Percentiles rank a stretch among this genome's conserved stretches.
phyloP scores from a whole-genome alignment of 2,113 vertebrate genomes.

The Boulengeromyrus knoepffleri region DNA sequence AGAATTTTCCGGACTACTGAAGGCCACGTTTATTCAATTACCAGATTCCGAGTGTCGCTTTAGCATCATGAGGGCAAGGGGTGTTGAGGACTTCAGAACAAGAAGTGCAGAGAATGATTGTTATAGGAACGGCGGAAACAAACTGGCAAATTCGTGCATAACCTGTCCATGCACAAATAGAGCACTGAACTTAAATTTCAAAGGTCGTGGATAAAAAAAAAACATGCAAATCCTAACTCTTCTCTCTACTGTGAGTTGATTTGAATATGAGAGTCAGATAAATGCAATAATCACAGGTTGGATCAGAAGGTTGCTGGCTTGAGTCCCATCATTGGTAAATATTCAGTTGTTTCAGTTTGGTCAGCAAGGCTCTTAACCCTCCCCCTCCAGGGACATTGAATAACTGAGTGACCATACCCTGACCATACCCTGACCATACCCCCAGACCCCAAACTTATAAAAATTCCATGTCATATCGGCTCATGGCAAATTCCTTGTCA shows the following conservation, averaged over 20 bases:
- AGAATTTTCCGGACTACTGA: neutral
- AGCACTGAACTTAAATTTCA: neutral
- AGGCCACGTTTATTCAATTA: neutral
- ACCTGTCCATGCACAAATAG: neutral
- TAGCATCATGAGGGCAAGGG: neutral
- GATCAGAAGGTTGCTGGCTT: neutral
- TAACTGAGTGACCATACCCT: neutral
- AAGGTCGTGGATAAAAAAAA: neutral
- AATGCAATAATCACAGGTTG: neutral
- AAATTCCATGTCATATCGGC: no score
- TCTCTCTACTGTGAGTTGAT: neutral
- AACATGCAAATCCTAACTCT: neutral
- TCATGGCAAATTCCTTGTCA: no score
- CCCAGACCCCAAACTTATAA: no score
- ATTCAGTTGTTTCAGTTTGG: neutral
- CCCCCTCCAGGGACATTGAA: neutral
- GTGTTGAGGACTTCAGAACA: neutral
- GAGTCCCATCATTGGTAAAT: neutral
- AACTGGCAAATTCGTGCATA: neutral
- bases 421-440: neutral
- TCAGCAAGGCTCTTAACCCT: neutral
- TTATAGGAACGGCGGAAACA: neutral
- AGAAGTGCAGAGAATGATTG: neutral
- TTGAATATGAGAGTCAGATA: neutral
- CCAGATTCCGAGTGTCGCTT: neutral